A percentile compares a stretch with the other conserved stretches of the same genome.
These are phyloP conservation scores for Peromyscus californicus DNA, from an alignment of 2,113 vertebrate genomes.

Conservation along the genomic window DNA sequence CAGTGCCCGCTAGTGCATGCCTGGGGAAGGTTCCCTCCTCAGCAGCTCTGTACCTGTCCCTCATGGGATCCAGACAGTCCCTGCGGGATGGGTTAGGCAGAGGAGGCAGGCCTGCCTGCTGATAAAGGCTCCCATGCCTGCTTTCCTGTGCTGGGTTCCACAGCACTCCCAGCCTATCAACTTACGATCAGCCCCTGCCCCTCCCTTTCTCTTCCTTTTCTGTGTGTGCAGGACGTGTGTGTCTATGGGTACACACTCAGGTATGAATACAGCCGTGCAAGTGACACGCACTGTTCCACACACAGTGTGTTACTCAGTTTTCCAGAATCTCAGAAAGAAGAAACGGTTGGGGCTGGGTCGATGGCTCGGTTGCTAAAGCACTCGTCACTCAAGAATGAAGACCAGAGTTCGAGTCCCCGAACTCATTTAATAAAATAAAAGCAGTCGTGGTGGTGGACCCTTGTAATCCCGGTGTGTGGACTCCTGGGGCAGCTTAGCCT, in stretches of 20 bases:
- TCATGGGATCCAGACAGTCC: not conserved
- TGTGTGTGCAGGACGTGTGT: not conserved
- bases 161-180: not conserved
- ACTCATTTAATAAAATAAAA: not conserved
- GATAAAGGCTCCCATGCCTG: not conserved
- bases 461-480: not conserved
- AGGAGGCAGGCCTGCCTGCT: not conserved
- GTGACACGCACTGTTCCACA: not conserved
- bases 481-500: not conserved
- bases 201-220: not conserved
- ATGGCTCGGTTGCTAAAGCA: not conserved
- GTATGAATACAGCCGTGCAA: no score
- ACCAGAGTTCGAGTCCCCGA: not conserved
- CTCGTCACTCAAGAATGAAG: not conserved
- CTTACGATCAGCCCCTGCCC: not conserved
- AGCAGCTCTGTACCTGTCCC: no score
- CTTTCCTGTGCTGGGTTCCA: not conserved
- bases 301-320: not conserved
- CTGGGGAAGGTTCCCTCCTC: not conserved
- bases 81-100: not conserved
- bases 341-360: not conserved
- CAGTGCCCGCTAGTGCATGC: not conserved
- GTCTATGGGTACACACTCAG: not conserved
- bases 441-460: not conserved
- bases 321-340: not conserved